Evolutionary conservation across 2,113 vertebrate species (phyloP).

Genomic region (Rhea americana): DNA sequence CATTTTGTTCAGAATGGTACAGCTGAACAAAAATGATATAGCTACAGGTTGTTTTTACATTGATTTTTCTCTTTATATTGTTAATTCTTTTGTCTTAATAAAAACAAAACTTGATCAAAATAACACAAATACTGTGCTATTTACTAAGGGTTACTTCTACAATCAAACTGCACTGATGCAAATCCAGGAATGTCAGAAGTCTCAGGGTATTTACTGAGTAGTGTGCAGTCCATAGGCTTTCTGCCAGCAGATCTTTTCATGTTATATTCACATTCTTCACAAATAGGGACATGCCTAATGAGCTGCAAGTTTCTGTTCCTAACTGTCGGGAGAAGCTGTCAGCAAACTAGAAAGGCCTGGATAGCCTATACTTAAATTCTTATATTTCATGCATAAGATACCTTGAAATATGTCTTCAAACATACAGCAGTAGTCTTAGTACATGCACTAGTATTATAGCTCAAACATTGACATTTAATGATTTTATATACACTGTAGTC

Average conservation of each 20-base stretch:
- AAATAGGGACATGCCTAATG: not conserved
- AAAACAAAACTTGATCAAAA: constrained; percentile 47
- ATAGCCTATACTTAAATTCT: not conserved
- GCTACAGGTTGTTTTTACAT: not conserved
- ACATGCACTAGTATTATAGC: not conserved
- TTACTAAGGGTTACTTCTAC: not conserved
- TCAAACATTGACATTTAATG: not conserved
- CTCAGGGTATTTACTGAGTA: not conserved
- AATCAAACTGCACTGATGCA: not conserved
- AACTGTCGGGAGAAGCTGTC: not conserved
- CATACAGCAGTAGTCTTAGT: not conserved
- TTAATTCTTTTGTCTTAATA: constrained; percentile 66
- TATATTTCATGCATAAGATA: not conserved
- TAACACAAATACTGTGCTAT: not conserved
- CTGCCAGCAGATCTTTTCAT: not conserved
- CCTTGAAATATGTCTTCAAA: not conserved
- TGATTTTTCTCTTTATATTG: constrained; percentile 22
- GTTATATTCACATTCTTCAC: not conserved
- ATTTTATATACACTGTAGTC: not conserved
- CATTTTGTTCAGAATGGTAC: not conserved
- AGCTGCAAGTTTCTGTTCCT: not conserved
- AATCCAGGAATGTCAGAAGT: not conserved
- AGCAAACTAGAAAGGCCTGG: not conserved
- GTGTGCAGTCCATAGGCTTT: not conserved
- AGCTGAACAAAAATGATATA: not conserved